Percentiles rank a stretch among this genome's conserved stretches.
These are phyloP conservation scores for Eulemur albifrons DNA, from an alignment of 2,797 vertebrate species.

Conservation along the genomic window DNA sequence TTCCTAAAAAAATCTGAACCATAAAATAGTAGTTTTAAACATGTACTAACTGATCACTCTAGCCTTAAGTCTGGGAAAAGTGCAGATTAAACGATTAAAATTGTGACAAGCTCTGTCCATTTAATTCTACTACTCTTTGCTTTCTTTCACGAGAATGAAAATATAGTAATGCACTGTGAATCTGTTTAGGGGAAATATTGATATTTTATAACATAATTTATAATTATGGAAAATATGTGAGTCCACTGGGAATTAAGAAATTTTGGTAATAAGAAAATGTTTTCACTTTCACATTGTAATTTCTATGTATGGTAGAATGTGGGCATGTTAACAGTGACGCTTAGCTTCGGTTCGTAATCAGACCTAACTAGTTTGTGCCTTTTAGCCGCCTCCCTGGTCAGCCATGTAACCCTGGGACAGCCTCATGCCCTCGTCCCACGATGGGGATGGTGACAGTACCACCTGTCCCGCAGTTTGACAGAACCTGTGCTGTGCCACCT, in stretches of 20 bases:
- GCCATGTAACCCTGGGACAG: neutral
- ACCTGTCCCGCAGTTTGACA: neutral
- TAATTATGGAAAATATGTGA: neutral
- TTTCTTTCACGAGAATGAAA: neutral
- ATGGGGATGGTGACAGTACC: rapidly evolving
- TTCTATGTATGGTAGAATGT: neutral
- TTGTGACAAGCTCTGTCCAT: neutral
- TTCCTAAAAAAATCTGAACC: neutral
- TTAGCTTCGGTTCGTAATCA: neutral
- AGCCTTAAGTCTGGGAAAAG: neutral
- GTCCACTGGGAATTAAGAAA: neutral
- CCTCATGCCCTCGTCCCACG: neutral
- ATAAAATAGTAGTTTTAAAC: neutral
- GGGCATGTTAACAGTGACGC: too few species aligned
- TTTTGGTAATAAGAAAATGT: neutral
- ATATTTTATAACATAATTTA: neutral
- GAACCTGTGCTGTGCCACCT: rapidly evolving
- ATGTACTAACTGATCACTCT: too few species aligned
- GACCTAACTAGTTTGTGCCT: neutral
- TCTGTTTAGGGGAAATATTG: neutral
- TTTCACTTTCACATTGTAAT: neutral
- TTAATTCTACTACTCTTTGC: neutral
- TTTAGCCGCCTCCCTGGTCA: rapidly evolving
- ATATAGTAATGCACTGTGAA: neutral
- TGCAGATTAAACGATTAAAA: neutral